Evolutionary conservation across 2,797 vertebrate species (phyloP).

Genomic region (Vireo griseus): DNA sequence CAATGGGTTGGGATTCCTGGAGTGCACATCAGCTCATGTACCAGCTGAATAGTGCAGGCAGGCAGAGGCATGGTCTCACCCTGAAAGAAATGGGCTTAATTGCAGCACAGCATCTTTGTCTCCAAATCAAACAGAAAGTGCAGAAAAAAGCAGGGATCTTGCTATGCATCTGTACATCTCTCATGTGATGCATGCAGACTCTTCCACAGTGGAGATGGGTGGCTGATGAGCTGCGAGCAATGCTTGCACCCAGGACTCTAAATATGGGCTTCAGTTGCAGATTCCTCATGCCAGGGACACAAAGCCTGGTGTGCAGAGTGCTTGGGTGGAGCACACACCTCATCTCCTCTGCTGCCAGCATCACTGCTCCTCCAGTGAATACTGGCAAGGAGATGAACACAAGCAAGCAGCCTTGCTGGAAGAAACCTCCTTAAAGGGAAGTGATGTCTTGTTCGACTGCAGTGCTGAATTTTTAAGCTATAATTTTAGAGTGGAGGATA

Average conservation of each 20-base stretch:
- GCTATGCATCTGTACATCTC: rapidly evolving
- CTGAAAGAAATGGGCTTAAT: not conserved
- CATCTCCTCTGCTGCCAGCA: not conserved
- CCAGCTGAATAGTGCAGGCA: not conserved
- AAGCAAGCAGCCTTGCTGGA: not conserved
- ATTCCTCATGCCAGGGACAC: rapidly evolving
- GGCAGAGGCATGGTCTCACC: not conserved
- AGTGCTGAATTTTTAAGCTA: not conserved
- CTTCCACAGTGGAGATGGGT: not conserved
- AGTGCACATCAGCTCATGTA: rapidly evolving
- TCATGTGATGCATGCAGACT: not conserved
- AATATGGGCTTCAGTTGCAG: not conserved
- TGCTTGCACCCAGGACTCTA: not conserved
- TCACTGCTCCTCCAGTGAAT: not conserved
- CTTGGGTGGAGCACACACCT: rapidly evolving
- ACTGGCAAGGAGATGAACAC: not conserved
- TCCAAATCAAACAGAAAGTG: not conserved
- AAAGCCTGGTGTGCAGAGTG: not conserved
- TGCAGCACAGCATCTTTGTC: not conserved
- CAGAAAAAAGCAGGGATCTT: not conserved
- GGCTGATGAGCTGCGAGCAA: not conserved
- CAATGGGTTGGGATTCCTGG: not conserved
- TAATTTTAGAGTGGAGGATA: not conserved
- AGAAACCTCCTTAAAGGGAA: not conserved
- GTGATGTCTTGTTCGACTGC: rapidly evolving